phyloP scores from a whole-genome alignment of 2,113 vertebrate genomes.

The Oncorhynchus mykiss region DNA sequence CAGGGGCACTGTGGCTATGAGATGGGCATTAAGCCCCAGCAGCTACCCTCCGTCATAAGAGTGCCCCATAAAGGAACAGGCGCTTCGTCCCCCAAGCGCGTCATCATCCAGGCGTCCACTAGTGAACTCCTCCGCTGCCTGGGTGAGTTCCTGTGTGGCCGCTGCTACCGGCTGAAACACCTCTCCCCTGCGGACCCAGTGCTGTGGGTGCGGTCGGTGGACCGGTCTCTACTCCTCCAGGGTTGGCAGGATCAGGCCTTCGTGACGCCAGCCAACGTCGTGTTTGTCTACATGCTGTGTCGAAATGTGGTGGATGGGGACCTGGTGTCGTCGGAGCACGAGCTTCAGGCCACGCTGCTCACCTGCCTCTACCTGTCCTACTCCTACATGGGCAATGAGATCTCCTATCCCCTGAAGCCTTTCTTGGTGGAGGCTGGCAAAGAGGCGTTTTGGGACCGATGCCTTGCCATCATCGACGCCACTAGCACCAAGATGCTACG shows the following conservation, averaged over 20 bases:
- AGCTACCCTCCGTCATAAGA: constrained; percentile 71
- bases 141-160: constrained; percentile 78
- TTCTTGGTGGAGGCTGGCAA: constrained; percentile 80
- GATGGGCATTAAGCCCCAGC: constrained; percentile 57
- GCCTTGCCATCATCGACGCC: constrained; percentile 77
- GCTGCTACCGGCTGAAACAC: constrained; percentile 79
- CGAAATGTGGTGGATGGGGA: constrained; percentile 80
- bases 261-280: constrained; percentile 82
- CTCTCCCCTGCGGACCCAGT: constrained; percentile 76
- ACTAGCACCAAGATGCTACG: constrained; percentile 82
- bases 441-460: constrained; percentile 84
- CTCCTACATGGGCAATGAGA: constrained; percentile 87
- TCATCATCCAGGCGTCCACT: constrained; percentile 84
- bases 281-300: constrained; percentile 84
- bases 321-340: constrained; percentile 74
- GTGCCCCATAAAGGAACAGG: constrained; percentile 48
- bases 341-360: constrained; percentile 79
- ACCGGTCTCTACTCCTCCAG: constrained; percentile 80
- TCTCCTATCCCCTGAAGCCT: constrained; percentile 85
- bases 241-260: constrained; percentile 88
- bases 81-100: constrained; percentile 70
- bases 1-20: constrained; percentile 48
- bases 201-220: constrained; percentile 80
- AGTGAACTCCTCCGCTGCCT: constrained; percentile 82
- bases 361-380: constrained; percentile 85